These are phyloP conservation scores for Eubasilissa regina DNA, from an alignment of 1,140 invertebrate genomes.

Conservation along the genomic window DNA sequence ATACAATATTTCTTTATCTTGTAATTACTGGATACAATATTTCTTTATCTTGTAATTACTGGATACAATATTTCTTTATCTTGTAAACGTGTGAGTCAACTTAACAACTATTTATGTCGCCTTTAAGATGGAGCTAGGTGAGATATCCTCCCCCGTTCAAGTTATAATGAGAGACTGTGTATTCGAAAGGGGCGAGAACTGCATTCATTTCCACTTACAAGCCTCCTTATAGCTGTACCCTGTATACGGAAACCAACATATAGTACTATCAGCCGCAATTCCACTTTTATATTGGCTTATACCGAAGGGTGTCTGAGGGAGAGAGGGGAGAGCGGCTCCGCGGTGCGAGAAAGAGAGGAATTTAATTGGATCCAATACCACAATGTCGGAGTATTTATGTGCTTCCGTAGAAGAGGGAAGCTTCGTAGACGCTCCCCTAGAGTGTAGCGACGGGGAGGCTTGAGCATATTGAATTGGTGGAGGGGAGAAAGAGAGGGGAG, in stretches of 20 bases:
- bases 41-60: too few species aligned
- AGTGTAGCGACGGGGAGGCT: neutral
- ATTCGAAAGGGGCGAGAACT: conserved; percentile 20
- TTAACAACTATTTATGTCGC: neutral
- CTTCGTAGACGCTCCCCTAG: neutral
- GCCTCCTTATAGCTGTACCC: neutral
- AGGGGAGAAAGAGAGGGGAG: neutral
- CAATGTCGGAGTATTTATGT: conserved; percentile 21
- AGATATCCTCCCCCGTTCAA: conserved; percentile 6
- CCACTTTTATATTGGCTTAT: conserved; percentile 39
- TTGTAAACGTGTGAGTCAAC: conserved; percentile 2
- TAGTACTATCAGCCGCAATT: conserved; percentile 28
- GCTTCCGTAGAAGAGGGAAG: conserved; percentile 1
- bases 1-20: too few species aligned
- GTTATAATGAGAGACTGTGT: conserved; percentile 11
- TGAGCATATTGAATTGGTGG: neutral
- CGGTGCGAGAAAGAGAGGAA: conserved; percentile 21
- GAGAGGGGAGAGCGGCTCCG: neutral
- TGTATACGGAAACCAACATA: neutral
- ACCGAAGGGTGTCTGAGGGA: conserved; percentile 7
- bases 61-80: too few species aligned
- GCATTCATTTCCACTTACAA: conserved; percentile 33
- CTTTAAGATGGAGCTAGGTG: neutral
- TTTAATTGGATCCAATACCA: conserved; percentile 34
- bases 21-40: too few species aligned